A percentile compares a stretch with the other conserved stretches of the same genome.
phyloP scores from a whole-genome alignment of 2,113 vertebrate species.

The Syngnathus scovelli region DNA sequence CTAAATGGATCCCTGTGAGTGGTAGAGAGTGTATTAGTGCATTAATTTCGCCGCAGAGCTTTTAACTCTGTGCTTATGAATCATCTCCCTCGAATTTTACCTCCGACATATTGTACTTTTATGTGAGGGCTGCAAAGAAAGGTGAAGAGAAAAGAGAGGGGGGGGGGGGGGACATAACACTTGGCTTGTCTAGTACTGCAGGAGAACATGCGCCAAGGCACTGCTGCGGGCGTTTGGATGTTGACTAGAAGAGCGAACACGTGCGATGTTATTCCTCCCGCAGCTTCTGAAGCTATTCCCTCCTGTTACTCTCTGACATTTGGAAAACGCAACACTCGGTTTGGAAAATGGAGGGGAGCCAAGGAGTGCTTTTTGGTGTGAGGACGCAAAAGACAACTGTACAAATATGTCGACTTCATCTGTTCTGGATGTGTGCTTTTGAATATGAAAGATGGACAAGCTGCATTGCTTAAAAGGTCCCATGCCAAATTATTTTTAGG shows the following conservation, averaged over 20 bases:
- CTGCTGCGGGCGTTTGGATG: constrained; percentile 21
- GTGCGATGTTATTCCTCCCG: constrained; percentile 28
- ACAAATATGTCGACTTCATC: not conserved
- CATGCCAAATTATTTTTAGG: not conserved
- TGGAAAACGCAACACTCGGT: constrained; percentile 38
- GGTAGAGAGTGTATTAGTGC: constrained; percentile 54
- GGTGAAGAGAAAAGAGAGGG: not conserved
- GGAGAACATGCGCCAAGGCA: constrained; percentile 12
- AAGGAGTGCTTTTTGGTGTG: not conserved
- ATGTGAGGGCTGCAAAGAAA: not conserved
- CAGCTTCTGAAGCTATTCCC: constrained; percentile 21
- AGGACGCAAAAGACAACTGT: not conserved
- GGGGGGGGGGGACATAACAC: not conserved
- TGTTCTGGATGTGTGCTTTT: not conserved
- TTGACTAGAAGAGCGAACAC: constrained; percentile 11
- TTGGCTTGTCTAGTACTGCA: not conserved
- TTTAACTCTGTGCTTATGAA: constrained; percentile 40
- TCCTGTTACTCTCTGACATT: constrained; percentile 44
- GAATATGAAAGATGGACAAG: not conserved
- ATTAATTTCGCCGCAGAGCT: constrained; percentile 54
- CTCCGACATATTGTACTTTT: not conserved
- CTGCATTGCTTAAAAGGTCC: not conserved
- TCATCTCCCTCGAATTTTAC: constrained; percentile 20
- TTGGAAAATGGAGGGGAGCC: constrained; percentile 22
- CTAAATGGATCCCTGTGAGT: constrained; percentile 59